Base-by-base conservation (phyloP, 2,888 invertebrate genomes). In the Leptopterna dolabrata region DNA sequence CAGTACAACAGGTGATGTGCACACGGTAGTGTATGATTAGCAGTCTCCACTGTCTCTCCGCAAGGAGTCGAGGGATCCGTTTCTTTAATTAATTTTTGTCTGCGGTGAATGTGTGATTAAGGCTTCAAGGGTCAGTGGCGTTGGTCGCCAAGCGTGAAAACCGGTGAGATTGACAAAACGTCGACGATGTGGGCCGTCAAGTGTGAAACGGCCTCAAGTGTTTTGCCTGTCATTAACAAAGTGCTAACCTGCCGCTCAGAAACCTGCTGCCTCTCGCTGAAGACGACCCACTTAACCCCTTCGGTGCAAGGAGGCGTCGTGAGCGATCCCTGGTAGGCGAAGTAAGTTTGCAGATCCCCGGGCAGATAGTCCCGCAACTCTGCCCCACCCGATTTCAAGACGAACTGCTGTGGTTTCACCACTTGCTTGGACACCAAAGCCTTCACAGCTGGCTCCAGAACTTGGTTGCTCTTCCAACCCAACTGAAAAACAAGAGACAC, bases 231-330 rank as follows among this genome's bases (percentile, higher is more conserved):
- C 19, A 55, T 55, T 47, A 47, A 47, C 47, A 2, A 47, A 43
- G 55, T 1, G 2, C 71, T 84, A 27, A 85, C 85, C 27, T 85
- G 85, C 16, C 16, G 27, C 13, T 45, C 73, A 14, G 85, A 85
- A 27, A 85, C 73, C 24, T n/a, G 29, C 36, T 27, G 76, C 14
- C 45, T 85, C 43, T 76, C 73, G n/a, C 27, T 47, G 41, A 85
- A 85, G 41, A 71, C 24, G 45, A 85, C 19, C 85, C 85, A 85
- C 19, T 16, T 85, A 9, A 85, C 85, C 0, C 73, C 76, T 47
- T 85, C 85, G 29, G 71, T 73, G 27, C 85, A 85, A 43, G 85
- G 85, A 27, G 85, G 85, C 14, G 85, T 85, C 45, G 85, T 85
- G 45, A 85, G 45, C 14, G 85, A 85, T 14, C 85, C 85, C n/a